Percentiles rank a stretch among this genome's conserved stretches.
phyloP scores from a whole-genome alignment of 2,797 vertebrate species.

The Sciurus vulgaris region DNA sequence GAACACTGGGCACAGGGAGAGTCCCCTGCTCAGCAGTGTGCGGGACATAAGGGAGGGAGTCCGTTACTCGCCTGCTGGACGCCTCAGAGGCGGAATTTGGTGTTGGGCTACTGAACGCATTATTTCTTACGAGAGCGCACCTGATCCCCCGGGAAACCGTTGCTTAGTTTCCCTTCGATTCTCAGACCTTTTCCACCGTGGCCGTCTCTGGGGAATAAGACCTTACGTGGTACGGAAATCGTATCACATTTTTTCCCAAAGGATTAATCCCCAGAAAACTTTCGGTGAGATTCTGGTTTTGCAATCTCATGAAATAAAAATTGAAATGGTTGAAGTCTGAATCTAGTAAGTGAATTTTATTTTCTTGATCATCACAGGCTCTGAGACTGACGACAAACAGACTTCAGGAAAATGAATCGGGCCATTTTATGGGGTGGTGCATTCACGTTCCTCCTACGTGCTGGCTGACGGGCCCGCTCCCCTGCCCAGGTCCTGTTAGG shows the following conservation, averaged over 20 bases:
- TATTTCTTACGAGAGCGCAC: background rate
- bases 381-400: background rate
- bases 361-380: background rate
- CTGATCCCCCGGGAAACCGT: background rate
- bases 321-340: background rate
- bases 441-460: background rate
- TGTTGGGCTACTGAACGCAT: background rate
- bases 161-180: background rate
- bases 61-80: background rate
- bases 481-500: background rate
- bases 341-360: background rate
- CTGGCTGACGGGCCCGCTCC: too few relatives aligned
- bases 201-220: background rate
- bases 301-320: background rate
- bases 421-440: background rate
- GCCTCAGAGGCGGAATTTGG: background rate
- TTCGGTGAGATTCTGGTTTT: slow-evolving; percentile 14
- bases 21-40: background rate
- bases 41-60: background rate
- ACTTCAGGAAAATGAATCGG: background rate
- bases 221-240: background rate
- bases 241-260: background rate
- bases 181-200: background rate
- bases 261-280: background rate
- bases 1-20: background rate